Percentiles rank a stretch among this genome's conserved stretches.
These are phyloP conservation scores for Anadara kagoshimensis DNA, from an alignment of 1,140 invertebrate genomes.

Conservation along the genomic window DNA sequence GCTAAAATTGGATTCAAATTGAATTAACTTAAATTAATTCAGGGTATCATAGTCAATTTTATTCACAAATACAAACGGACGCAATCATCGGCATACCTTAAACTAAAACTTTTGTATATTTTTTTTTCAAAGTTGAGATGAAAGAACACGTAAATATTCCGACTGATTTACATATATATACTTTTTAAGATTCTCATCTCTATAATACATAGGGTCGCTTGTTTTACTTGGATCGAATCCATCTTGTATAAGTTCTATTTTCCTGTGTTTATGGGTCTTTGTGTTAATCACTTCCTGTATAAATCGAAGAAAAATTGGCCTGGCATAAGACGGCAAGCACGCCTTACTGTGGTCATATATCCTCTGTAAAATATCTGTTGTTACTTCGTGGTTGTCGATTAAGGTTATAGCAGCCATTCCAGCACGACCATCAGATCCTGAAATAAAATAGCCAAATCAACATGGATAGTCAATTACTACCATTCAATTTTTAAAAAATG, in stretches of 20 bases:
- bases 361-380: conserved; percentile 40
- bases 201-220: conserved; percentile 83
- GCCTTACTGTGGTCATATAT: conserved; percentile 55
- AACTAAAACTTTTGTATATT: no score
- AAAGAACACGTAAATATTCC: no score
- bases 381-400: conserved; percentile 37
- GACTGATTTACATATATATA: no score
- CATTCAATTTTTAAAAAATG: no score
- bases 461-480: no score
- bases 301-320: conserved; percentile 90
- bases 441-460: conserved; percentile 72
- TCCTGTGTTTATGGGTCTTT: conserved; percentile 62
- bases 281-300: conserved; percentile 53
- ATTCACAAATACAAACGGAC: no score
- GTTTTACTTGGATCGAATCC: conserved; percentile 88
- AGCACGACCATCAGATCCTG: conserved; percentile 89
- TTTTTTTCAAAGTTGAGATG: no score
- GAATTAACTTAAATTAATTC: no score
- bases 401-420: conserved; percentile 93
- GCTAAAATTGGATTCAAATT: no score
- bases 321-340: conserved; percentile 87
- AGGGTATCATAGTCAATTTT: no score
- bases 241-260: conserved; percentile 85
- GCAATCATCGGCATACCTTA: no score
- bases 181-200: no score